These are phyloP conservation scores for Araneus ventricosus DNA, from an alignment of 1,140 invertebrate species.

Conservation along the genomic window DNA sequence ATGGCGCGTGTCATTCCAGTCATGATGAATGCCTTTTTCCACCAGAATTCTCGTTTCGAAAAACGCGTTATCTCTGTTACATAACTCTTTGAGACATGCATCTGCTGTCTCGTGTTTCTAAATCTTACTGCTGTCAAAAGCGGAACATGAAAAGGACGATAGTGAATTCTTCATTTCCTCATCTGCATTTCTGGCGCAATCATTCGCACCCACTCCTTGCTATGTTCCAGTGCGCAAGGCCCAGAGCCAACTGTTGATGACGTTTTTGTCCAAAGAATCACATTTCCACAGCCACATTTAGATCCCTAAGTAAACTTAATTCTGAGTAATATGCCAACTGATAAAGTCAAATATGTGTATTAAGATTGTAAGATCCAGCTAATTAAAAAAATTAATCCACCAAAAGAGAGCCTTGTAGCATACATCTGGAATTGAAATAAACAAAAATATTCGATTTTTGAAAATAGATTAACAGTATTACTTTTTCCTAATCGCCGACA, in stretches of 20 bases:
- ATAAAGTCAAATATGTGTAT: background rate
- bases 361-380: background rate
- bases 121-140: background rate
- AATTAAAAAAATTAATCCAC: no score
- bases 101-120: background rate
- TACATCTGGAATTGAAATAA: no score
- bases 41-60: no score
- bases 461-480: no score
- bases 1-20: no score
- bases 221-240: constrained; percentile 8
- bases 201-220: constrained; percentile 9
- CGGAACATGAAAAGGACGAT: background rate
- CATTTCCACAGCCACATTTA: constrained; percentile 38
- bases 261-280: constrained; percentile 46
- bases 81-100: no score
- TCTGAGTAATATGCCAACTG: constrained; percentile 23
- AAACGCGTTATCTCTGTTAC: no score
- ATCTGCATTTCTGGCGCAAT: background rate
- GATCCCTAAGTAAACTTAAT: constrained; percentile 41
- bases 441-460: no score
- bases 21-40: no score
- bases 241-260: constrained; percentile 43
- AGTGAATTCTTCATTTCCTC: constrained; percentile 22
- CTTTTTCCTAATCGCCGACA: no score
- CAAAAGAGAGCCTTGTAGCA: no score